Conservation (phyloP, 2,888 invertebrate genomes). For the Antheraea assamensis region DNA sequence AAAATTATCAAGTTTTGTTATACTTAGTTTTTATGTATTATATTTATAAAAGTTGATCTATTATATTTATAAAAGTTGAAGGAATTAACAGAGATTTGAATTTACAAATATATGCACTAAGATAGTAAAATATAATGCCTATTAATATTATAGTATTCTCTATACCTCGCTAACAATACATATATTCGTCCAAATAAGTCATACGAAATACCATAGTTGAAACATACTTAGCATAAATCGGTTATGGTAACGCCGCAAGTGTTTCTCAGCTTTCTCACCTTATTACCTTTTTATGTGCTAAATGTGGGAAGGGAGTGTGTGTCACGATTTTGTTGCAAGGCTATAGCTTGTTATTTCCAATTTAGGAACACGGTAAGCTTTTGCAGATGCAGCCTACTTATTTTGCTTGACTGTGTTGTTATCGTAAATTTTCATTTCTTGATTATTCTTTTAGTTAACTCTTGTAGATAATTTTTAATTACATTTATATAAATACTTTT, state of each 20-base stretch:
- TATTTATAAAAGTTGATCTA: no score
- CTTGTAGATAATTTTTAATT: no score
- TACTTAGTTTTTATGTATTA: no score
- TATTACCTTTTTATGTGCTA: not conserved
- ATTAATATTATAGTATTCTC: not conserved
- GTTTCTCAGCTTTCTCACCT: slow-evolving; percentile 5
- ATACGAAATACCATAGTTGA: not conserved
- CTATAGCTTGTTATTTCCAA: not conserved
- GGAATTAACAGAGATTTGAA: no score
- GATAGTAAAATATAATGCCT: no score
- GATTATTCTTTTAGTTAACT: not conserved
- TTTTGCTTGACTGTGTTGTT: not conserved
- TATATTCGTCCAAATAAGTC: not conserved
- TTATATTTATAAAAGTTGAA: no score
- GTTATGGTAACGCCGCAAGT: not conserved
- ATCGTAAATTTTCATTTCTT: not conserved
- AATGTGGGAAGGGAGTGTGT: not conserved
- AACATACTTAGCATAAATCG: not conserved
- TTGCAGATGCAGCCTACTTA: not conserved
- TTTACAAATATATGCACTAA: no score
- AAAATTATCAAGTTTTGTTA: no score
- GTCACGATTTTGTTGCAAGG: not conserved
- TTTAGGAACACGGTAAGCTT: not conserved
- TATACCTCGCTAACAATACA: not conserved
- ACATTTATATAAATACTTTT: no score